Base-by-base conservation (phyloP, 2,888 invertebrate genomes). In the Lycia hirtaria region DNA sequence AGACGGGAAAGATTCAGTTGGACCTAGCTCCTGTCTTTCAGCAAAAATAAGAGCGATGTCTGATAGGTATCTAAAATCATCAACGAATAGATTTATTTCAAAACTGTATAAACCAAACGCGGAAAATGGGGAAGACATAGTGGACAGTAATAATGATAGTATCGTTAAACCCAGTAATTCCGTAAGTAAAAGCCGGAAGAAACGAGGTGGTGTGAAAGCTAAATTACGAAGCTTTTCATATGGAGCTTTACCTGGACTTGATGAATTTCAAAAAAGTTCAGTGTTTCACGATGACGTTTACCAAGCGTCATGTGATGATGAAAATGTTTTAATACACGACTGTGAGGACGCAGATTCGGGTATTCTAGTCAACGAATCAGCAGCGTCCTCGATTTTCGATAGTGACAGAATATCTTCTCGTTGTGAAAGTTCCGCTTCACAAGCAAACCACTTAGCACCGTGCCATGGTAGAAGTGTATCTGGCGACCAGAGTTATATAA, bases 281-380 rank as follows among this genome's bases (percentile, higher is more conserved):
- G 87, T 95, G 7, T 95, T 94, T 76, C 93, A 94, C 62, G 94
- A 95, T 66, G 93, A 94, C 35, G 86, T 90, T 10, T 88, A 92
- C 64, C 87, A 88, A 65, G 83, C 85, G 44, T 86, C 88, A 10
- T 92, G 91, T 72, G 92, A 92, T 60, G 92, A 93, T 72, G 93
- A 93, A 77, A 93, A 93, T 69, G 84, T 93, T 48, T 82, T 93
- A 49, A 87, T 93, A 69, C 93, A 94, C 70, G 94, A 94, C 69
- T 93, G 93, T 67, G 95, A 95, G 75, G 96, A 96, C 82, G 94
- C 94, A 57, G 96, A 96, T 80, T 95, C 95, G 22, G 96, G 96
- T 32, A 96, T 96, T 69, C 89, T 95, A 76, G 95, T 95, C 70
- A 95, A 95, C 73, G 95, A 95, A 76, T 95, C 95, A 0, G 94